Percentiles rank a stretch among this genome's conserved stretches.
Evolutionary conservation across 2,888 invertebrate genomes (phyloP).

Genomic region (Drosophila sordidula): DNA sequence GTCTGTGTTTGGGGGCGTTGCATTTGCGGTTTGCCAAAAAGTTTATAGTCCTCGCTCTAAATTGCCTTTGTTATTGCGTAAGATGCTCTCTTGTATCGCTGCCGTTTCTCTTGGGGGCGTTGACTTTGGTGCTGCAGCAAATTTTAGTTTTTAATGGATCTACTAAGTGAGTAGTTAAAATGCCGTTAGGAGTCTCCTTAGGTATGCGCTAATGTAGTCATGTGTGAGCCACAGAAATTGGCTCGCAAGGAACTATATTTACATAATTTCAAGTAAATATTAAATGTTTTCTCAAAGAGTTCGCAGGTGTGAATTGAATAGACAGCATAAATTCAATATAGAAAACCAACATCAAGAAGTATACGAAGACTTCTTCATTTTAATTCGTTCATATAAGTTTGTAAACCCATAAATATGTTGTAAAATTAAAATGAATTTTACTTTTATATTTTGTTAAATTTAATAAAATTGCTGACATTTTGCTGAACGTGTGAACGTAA

Average conservation of each 20-base stretch:
- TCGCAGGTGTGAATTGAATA: too few species aligned
- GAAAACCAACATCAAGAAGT: too few species aligned
- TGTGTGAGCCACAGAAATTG: slow-evolving; percentile 10
- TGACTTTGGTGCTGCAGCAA: slow-evolving; percentile 16
- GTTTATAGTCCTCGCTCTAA: slow-evolving; percentile 32
- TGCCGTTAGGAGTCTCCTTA: slow-evolving; percentile 17
- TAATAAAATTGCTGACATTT: slow-evolving; percentile 1
- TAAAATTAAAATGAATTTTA: slow-evolving; percentile 1
- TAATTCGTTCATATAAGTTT: too few species aligned
- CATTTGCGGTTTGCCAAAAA: slow-evolving; percentile 41
- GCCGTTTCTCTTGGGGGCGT: slow-evolving; percentile 5
- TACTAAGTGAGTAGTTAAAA: slow-evolving; percentile 46
- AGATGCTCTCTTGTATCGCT: not conserved
- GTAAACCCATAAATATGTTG: too few species aligned
- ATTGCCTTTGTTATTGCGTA: slow-evolving; percentile 43
- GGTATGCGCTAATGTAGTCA: slow-evolving; percentile 47
- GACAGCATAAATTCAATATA: too few species aligned
- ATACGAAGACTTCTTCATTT: too few species aligned
- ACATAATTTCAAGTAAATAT: not conserved
- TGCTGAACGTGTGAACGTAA: slow-evolving; percentile 23
- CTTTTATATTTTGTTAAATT: slow-evolving; percentile 6
- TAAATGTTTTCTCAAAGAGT: too few species aligned
- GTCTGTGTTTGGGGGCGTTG: slow-evolving; percentile 13
- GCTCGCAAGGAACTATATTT: not conserved
- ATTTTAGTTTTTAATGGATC: slow-evolving; percentile 34